Evolutionary conservation across 1,140 invertebrate species (phyloP).

Genomic region (Drosophila kohkoa): DNA sequence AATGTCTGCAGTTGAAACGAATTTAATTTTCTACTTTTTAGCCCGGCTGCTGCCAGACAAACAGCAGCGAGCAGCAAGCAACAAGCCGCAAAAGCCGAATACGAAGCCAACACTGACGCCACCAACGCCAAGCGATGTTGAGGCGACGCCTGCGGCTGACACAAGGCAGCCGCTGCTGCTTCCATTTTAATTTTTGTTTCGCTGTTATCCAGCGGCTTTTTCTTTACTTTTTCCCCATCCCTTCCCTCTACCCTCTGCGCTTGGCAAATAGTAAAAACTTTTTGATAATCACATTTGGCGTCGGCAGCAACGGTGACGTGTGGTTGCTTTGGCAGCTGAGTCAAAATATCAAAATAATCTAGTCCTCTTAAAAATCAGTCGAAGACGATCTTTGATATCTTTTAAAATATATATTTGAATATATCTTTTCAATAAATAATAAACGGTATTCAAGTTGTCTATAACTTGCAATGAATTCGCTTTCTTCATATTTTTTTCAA

Average conservation of each 20-base stretch:
- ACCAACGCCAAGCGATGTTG: constrained; percentile 9
- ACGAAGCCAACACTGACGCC: not conserved
- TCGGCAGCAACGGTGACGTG: constrained; percentile 4
- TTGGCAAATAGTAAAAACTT: constrained; percentile 75
- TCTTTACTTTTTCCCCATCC: not conserved
- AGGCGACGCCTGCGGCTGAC: constrained; percentile 54
- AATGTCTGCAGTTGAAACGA: constrained; percentile 77
- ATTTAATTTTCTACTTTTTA: constrained; percentile 78
- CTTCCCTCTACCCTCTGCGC: not conserved
- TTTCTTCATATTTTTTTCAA: no score
- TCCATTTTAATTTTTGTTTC: constrained; percentile 26
- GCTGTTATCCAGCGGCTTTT: constrained; percentile 43
- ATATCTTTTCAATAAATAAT: not conserved
- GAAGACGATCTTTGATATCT: not conserved
- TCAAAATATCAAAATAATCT: constrained; percentile 21
- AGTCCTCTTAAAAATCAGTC: no score
- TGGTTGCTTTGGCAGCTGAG: constrained; percentile 60
- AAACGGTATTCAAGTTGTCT: no score
- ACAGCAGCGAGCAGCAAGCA: constrained; percentile 33
- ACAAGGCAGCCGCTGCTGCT: constrained; percentile 18
- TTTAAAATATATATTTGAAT: not conserved
- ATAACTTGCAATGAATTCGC: no score
- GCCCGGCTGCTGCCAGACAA: constrained; percentile 48
- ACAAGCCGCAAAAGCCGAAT: constrained; percentile 48
- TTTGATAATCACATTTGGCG: constrained; percentile 78